These are phyloP conservation scores for Lagopus muta DNA, from an alignment of 2,113 vertebrate genomes.

Conservation along the genomic window DNA sequence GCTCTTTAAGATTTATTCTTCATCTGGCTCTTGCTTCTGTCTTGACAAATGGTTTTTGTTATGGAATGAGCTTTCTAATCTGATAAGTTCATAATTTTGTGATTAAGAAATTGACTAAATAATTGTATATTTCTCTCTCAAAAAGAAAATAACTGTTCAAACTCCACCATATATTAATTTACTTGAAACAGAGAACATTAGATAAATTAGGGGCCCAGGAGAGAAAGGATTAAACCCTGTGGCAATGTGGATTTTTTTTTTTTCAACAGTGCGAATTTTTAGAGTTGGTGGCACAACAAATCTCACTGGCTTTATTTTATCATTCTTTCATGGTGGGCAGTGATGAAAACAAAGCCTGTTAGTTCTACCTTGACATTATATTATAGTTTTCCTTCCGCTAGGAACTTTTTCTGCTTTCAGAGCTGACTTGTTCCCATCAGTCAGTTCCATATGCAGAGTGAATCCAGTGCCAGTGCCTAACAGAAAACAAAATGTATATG, in stretches of 20 bases:
- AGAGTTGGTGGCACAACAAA: not conserved
- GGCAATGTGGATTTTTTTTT: not conserved
- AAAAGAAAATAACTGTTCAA: not conserved
- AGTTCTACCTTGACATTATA: not conserved
- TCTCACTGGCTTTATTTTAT: not conserved
- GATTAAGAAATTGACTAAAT: not conserved
- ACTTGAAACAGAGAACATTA: not conserved
- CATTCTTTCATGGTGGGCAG: not conserved
- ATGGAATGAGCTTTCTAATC: not conserved
- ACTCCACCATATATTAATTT: not conserved
- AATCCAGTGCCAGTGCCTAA: not conserved
- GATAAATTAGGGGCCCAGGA: not conserved
- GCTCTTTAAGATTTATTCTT: not conserved
- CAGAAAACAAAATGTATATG: accelerated
- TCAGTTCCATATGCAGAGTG: accelerated
- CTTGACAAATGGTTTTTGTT: not conserved
- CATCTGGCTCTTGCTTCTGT: not conserved
- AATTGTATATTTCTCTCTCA: not conserved
- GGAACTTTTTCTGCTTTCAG: not conserved
- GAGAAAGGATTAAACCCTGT: not conserved
- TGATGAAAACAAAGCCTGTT: not conserved
- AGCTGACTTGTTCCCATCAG: not conserved
- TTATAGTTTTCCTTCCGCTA: not conserved
- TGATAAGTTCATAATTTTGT: not conserved
- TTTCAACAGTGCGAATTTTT: accelerated